These are phyloP conservation scores for Ganaspis brasiliensis DNA, from an alignment of 2,888 invertebrate genomes.

Conservation along the genomic window DNA sequence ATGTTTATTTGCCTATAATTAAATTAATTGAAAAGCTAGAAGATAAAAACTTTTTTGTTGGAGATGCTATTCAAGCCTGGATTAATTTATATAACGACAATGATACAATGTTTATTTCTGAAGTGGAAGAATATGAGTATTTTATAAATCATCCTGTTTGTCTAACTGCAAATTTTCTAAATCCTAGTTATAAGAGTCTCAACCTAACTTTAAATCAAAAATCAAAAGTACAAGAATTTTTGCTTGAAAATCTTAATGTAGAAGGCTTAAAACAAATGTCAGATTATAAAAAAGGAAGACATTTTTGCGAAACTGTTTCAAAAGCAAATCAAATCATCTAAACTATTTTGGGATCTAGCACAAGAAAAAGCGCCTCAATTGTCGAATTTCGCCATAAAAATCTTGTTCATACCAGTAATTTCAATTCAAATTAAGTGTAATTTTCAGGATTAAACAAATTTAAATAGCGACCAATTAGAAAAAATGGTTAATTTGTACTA, in stretches of 20 bases:
- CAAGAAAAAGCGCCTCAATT: not conserved
- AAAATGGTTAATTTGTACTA: not conserved
- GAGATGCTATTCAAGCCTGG: not conserved
- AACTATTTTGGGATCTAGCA: not conserved
- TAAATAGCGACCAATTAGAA: not conserved
- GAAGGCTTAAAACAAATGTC: not conserved
- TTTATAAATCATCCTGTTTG: not conserved
- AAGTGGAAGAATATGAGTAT: not conserved
- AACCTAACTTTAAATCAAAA: not conserved
- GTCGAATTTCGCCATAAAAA: not conserved
- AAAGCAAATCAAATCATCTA: not conserved
- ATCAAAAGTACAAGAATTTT: not conserved
- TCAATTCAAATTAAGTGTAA: not conserved
- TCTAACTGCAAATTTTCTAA: not conserved
- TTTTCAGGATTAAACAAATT: not conserved
- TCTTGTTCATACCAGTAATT: not conserved
- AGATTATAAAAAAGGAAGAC: not conserved
- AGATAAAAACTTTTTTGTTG: not conserved
- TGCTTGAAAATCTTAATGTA: not conserved
- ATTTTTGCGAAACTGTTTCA: not conserved
- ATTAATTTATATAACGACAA: not conserved
- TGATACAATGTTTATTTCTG: not conserved
- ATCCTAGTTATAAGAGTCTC: not conserved
- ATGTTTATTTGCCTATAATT: not conserved
- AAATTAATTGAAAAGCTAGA: not conserved